These are phyloP conservation scores for Chouioia cunea DNA, from an alignment of 2,888 invertebrate genomes.

Conservation along the genomic window DNA sequence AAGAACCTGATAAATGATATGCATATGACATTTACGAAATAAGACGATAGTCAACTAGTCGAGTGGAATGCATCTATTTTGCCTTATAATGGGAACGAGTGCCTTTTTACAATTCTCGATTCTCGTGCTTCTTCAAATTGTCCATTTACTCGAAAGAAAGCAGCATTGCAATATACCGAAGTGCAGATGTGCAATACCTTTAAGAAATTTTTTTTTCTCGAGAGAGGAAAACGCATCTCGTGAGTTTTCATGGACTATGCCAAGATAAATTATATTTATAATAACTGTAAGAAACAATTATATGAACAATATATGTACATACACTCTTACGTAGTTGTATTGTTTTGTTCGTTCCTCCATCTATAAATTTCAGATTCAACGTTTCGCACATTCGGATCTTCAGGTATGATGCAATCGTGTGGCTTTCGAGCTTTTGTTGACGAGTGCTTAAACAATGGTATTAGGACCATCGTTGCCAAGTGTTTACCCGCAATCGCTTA, in stretches of 20 bases:
- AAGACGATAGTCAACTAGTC: slow-evolving; percentile 14
- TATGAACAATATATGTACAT: slow-evolving; percentile 53
- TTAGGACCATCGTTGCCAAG: too few species aligned
- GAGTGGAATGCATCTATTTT: slow-evolving; percentile 27
- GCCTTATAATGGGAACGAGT: slow-evolving; percentile 36
- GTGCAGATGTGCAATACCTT: slow-evolving; percentile 61
- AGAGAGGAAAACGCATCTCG: slow-evolving; percentile 36
- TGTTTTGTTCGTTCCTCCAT: slow-evolving; percentile 40
- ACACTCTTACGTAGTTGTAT: slow-evolving; percentile 46
- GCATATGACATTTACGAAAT: neutral
- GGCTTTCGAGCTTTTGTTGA: slow-evolving; percentile 28
- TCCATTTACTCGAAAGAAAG: slow-evolving; percentile 28
- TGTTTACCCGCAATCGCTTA: too few species aligned
- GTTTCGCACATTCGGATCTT: slow-evolving; percentile 44
- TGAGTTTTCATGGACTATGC: slow-evolving; percentile 31
- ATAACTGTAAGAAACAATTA: slow-evolving; percentile 14
- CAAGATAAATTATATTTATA: slow-evolving; percentile 2
- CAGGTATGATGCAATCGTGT: slow-evolving; percentile 48
- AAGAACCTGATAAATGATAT: neutral
- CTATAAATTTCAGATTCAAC: slow-evolving; percentile 44
- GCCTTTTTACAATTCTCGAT: slow-evolving; percentile 25
- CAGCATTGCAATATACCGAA: slow-evolving; percentile 45
- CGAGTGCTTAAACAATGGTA: neutral
- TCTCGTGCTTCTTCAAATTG: slow-evolving; percentile 23
- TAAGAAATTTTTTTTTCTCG: slow-evolving; percentile 55